Evolutionary conservation across 2,888 invertebrate species (phyloP), one percentile per base, ranked within the genome.

Genomic region (Sisyra nigra): DNA sequence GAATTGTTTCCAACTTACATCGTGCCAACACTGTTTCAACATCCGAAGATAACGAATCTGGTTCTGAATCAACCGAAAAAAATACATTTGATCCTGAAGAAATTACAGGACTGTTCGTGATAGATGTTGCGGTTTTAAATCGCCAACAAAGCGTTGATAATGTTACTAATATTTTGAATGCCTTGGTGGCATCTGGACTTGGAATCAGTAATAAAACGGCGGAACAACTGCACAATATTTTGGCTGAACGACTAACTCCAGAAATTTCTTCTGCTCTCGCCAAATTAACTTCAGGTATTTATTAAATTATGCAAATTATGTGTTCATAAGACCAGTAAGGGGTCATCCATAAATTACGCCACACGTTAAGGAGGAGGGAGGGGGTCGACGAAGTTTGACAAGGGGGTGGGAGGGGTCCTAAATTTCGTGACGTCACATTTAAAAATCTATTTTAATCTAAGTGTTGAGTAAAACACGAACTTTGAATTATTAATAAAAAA

Each of bases 221-320:
- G 0, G 72, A 77, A 52, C 61, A 60, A 11, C 62, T 85, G 29
- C 74, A 80, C 53, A 72, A 75, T 30, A 69, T 65, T 49, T 57
- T 85, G 1, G 78, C 76, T 0, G 70, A 74, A 33, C 70, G 73
- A 47, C 66, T 83, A 67, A 80, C 79, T 0, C 67, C 74, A 0
- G 63, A 66, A 47, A 63, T 81, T 32, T 76, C 79, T 0, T 69
- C 72, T 49, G 56, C 74, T 14, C 59, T 86, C 7, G 65, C 71
- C 0, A 71, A 75, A 53, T 61, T 85, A 3, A 74, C 76, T 3
- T 74, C 81, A 0, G 66, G 74, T 0, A 57, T 5, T 56, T 62
- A 1, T 29, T 66, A 4, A 56, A 62, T 47, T 55, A 57, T 49
- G 58, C 56, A 24, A 5, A 24, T 7, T 24, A 5, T 24, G 24